phyloP scores from a whole-genome alignment of 2,797 vertebrate genomes.

The Coilia nasus region DNA sequence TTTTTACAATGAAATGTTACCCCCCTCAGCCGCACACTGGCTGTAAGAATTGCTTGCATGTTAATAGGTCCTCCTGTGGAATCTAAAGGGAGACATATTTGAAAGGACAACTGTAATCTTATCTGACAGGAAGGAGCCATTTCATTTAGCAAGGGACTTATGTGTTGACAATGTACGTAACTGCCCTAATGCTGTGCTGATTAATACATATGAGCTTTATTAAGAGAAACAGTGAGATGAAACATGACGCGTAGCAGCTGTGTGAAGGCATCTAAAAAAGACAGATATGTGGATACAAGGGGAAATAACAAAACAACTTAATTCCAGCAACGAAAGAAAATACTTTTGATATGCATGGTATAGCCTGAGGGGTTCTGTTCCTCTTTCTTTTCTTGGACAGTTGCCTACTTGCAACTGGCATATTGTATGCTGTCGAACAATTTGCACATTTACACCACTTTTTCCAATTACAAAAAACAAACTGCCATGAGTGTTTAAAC shows the following conservation, averaged over 20 bases:
- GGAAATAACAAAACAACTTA: neutral
- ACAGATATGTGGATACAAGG: neutral
- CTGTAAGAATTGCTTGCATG: neutral
- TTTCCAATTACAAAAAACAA: no score
- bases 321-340: neutral
- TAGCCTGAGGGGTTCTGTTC: neutral
- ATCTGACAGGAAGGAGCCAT: neutral
- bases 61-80: neutral
- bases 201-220: neutral
- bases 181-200: neutral
- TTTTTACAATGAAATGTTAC: no score
- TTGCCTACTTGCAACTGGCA: neutral
- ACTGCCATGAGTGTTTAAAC: no score
- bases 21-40: neutral
- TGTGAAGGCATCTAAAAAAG: neutral
- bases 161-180: slow-evolving; percentile 8
- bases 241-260: slow-evolving; percentile 3
- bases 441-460: no score
- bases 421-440: no score
- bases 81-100: neutral
- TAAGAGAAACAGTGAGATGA: neutral
- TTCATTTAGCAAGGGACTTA: neutral
- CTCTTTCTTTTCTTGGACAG: neutral
- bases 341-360: neutral
- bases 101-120: neutral